Conservation (phyloP, 2,113 vertebrate species). For the Gallinago paraguaiae region DNA sequence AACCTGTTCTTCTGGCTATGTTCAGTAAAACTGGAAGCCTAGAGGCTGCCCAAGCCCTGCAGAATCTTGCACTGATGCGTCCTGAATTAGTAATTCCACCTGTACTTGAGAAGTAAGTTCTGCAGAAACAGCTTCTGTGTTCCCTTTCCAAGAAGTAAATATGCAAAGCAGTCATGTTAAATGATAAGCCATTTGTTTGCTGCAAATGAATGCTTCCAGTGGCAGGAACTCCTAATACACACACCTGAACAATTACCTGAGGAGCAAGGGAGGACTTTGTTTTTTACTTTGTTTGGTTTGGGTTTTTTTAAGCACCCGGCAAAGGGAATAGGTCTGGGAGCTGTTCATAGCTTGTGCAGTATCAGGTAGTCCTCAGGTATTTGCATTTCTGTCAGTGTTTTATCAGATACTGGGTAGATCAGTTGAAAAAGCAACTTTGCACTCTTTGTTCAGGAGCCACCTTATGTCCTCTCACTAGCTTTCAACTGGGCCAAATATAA, state of each 20-base stretch:
- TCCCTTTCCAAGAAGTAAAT: background rate
- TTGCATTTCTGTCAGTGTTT: background rate
- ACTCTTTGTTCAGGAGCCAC: background rate
- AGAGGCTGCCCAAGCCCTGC: conserved; percentile 95
- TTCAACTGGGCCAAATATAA: background rate
- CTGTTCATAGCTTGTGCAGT: background rate
- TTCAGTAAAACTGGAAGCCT: conserved; percentile 98
- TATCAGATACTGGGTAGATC: background rate
- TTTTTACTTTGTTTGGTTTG: background rate
- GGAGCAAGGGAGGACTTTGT: background rate
- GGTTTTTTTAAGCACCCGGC: background rate
- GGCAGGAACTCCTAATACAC: background rate
- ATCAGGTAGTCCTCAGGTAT: background rate
- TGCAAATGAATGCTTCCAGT: background rate
- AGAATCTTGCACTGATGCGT: conserved; percentile 96
- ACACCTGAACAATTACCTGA: background rate
- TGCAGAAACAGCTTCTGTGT: background rate
- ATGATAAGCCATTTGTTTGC: background rate
- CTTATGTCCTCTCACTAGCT: background rate
- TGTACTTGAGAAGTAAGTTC: conserved; percentile 92
- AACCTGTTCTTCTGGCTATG: conserved; percentile 97
- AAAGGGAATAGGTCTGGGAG: background rate
- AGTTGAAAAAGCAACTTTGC: background rate
- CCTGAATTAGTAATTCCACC: conserved; percentile 97
- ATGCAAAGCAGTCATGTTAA: background rate